Evolutionary conservation across 23 tunicate species (phyloP).

Genomic region (Ascidia mentula): DNA sequence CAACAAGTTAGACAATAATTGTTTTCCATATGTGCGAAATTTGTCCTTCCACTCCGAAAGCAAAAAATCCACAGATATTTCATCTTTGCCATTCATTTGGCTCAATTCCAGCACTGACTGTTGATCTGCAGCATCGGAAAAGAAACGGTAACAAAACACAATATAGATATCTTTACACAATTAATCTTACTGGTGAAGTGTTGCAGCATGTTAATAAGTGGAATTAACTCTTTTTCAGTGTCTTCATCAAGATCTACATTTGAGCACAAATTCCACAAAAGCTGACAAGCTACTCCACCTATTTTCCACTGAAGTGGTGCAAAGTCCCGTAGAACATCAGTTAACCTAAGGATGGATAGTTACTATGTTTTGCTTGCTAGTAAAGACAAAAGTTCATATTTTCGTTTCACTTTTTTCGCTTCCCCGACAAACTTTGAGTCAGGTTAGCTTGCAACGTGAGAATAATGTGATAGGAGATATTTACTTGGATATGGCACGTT

Average conservation of each 20-base stretch:
- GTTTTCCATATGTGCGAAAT: conserved; percentile 32
- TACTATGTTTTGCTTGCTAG: too few relatives aligned
- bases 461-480: too few relatives aligned
- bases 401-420: too few relatives aligned
- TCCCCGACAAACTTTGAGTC: too few relatives aligned
- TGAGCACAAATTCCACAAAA: conserved; percentile 76
- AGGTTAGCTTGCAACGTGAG: too few relatives aligned
- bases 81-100: conserved; percentile 14
- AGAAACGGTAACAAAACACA: too few relatives aligned
- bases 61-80: conserved; percentile 23
- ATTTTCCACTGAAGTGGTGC: conserved; percentile 79
- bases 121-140: neutral
- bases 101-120: neutral
- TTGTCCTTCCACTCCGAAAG: conserved; percentile 40
- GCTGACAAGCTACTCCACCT: conserved; percentile 84
- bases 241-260: conserved; percentile 9
- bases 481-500: conserved; percentile 45
- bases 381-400: too few relatives aligned
- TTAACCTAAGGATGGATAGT: conserved; percentile 30
- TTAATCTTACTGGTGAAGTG: conserved; percentile 4
- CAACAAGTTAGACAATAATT: conserved; percentile 17
- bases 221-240: neutral
- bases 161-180: too few relatives aligned
- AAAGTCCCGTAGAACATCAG: conserved; percentile 76
- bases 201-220: neutral